Conservation (phyloP, 1,140 invertebrate genomes). For the Conopomorpha cramerella region DNA sequence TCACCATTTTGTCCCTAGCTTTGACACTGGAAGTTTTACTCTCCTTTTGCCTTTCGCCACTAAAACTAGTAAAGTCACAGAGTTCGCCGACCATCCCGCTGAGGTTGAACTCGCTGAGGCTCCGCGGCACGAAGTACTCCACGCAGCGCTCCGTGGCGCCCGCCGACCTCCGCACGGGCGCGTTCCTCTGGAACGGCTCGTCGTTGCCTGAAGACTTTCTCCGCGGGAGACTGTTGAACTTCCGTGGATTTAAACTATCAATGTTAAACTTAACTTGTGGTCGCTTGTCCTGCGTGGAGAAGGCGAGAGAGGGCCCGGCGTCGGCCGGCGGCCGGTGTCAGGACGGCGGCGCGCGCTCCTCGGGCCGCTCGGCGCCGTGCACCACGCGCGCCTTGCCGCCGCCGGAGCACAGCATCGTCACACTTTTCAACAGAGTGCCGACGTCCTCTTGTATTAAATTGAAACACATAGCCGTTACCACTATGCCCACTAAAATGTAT, state of each 20-base stretch:
- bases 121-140: slow-evolving; percentile 82
- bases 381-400: slow-evolving; percentile 33
- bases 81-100: slow-evolving; percentile 64
- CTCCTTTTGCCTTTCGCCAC: slow-evolving; percentile 9
- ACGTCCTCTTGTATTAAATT: slow-evolving; percentile 94
- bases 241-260: slow-evolving; percentile 54
- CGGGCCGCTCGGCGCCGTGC: slow-evolving; percentile 49
- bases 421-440: slow-evolving; percentile 66
- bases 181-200: slow-evolving; percentile 66
- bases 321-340: slow-evolving; percentile 65
- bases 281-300: slow-evolving; percentile 43
- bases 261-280: slow-evolving; percentile 53
- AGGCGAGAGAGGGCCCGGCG: slow-evolving; percentile 24
- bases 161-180: slow-evolving; percentile 67
- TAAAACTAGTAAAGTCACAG: slow-evolving; percentile 20
- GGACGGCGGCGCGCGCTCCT: slow-evolving; percentile 68
- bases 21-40: slow-evolving; percentile 41
- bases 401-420: slow-evolving; percentile 39
- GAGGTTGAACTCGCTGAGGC: slow-evolving; percentile 80
- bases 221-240: slow-evolving; percentile 67
- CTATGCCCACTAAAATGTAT: slow-evolving; percentile 93
- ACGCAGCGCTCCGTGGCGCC: slow-evolving; percentile 67
- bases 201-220: slow-evolving; percentile 54
- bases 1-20: slow-evolving; percentile 74
- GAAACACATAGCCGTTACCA: slow-evolving; percentile 95